phyloP scores from a whole-genome alignment of 2,888 invertebrate genomes.

The Lobophora halterata region DNA sequence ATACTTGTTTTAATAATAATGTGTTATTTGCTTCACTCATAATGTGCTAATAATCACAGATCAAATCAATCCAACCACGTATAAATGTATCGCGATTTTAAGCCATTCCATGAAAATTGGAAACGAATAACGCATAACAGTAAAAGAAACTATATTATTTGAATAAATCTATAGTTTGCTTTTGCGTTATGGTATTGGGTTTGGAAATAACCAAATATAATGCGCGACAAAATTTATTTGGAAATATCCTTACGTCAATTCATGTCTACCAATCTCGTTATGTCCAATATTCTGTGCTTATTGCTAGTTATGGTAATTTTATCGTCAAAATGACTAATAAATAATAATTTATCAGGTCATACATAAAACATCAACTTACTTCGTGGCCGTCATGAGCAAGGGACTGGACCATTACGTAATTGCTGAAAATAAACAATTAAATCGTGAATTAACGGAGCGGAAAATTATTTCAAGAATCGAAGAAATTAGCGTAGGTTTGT shows the following conservation, averaged over 20 bases:
- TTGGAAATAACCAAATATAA: no score
- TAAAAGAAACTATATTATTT: background rate
- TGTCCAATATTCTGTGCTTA: background rate
- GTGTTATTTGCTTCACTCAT: no score
- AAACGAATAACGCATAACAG: background rate
- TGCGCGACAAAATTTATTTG: slow-evolving; percentile 10
- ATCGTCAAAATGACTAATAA: slow-evolving; percentile 1
- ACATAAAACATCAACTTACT: slow-evolving; percentile 73
- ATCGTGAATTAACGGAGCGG: slow-evolving; percentile 9
- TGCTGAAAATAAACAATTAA: slow-evolving; percentile 82
- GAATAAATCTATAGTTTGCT: background rate
- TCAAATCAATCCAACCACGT: no score
- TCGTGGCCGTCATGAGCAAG: slow-evolving; percentile 95
- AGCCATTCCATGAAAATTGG: background rate
- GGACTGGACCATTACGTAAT: slow-evolving; percentile 95
- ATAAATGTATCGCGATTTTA: no score
- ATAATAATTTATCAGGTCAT: slow-evolving; percentile 5
- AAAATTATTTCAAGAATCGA: slow-evolving; percentile 16
- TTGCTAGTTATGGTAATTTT: slow-evolving; percentile 5
- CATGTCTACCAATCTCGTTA: slow-evolving; percentile 9
- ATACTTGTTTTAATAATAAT: no score
- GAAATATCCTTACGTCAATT: slow-evolving; percentile 5
- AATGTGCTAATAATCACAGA: no score
- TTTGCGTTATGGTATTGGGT: slow-evolving; percentile 9
- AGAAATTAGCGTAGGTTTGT: slow-evolving; percentile 16